A percentile compares a stretch with the other conserved stretches of the same genome.
phyloP scores from a whole-genome alignment of 2,888 invertebrate species.

The Microctonus aethiopoides region DNA sequence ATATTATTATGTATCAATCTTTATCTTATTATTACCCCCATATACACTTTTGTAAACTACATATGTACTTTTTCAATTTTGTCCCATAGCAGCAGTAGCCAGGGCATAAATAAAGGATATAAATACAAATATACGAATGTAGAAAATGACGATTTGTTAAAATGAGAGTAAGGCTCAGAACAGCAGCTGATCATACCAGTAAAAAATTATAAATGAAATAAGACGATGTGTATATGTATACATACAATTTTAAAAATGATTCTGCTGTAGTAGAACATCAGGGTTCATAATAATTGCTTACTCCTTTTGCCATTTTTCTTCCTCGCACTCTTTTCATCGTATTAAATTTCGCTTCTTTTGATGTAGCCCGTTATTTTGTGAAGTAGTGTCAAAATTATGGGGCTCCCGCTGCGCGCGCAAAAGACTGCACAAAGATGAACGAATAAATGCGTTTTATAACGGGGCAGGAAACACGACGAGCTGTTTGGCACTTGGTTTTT shows the following conservation, averaged over 20 bases:
- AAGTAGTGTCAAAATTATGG: conserved; percentile 12
- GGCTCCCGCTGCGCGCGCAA: not conserved
- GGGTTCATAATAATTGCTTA: not conserved
- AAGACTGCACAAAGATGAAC: conserved; percentile 2
- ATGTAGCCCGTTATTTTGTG: conserved; percentile 8
- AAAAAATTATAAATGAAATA: not conserved
- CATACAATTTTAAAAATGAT: not conserved
- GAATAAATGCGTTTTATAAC: conserved; percentile 35
- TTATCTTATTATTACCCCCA: not conserved
- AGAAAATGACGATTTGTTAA: not conserved
- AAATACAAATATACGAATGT: not conserved
- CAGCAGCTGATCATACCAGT: not conserved
- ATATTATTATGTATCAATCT: not conserved
- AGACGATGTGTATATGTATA: too few relatives aligned
- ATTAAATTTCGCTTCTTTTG: not conserved
- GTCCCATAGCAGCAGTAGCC: too few relatives aligned
- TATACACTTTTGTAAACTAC: too few relatives aligned
- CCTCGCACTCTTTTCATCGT: not conserved
- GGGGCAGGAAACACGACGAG: conserved; percentile 41
- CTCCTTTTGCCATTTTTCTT: not conserved
- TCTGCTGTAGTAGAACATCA: not conserved
- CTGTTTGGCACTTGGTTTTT: conserved; percentile 50
- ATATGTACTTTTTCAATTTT: too few relatives aligned
- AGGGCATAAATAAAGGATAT: not conserved
- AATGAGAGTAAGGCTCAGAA: not conserved